These are phyloP conservation scores for Aplochiton taeniatus DNA, from an alignment of 2,797 vertebrate genomes.

Conservation along the genomic window DNA sequence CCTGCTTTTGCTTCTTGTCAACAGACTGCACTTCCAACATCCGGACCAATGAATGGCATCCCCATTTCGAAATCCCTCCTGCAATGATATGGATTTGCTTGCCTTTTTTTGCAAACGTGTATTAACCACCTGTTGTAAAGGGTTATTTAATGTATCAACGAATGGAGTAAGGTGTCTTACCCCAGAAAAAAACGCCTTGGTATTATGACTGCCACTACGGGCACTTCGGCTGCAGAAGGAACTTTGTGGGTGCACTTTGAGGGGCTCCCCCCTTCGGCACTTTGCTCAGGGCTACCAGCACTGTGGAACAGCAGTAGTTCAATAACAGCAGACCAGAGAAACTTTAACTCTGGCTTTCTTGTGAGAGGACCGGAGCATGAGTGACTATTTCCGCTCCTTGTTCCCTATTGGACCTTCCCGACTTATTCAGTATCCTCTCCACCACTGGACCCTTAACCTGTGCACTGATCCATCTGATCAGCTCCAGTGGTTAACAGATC, in stretches of 20 bases:
- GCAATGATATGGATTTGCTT: not conserved
- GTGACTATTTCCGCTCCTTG: slow-evolving; percentile 67
- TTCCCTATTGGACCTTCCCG: slow-evolving; percentile 23
- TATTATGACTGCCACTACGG: not conserved
- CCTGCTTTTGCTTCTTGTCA: slow-evolving; percentile 32
- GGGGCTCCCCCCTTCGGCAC: slow-evolving; percentile 11
- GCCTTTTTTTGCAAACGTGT: not conserved
- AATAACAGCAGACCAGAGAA: slow-evolving; percentile 40
- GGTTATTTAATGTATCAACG: not conserved
- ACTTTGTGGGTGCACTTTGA: slow-evolving; percentile 27
- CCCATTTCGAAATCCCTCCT: not conserved
- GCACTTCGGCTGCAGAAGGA: slow-evolving; percentile 37
- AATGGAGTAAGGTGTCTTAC: not conserved
- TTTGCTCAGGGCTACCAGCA: slow-evolving; percentile 29
- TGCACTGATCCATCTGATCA: too few relatives aligned
- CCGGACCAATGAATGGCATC: slow-evolving; percentile 11
- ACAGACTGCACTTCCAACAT: not conserved
- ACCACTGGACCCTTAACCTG: too few relatives aligned
- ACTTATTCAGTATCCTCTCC: slow-evolving; percentile 1
- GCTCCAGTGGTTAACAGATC: too few relatives aligned
- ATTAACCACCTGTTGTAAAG: slow-evolving; percentile 3
- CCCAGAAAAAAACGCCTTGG: not conserved
- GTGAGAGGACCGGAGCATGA: slow-evolving; percentile 54
- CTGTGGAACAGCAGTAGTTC: slow-evolving; percentile 26
- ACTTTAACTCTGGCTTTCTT: slow-evolving; percentile 42